Evolutionary conservation across 2,797 vertebrate genomes (phyloP).

Genomic region (Eutrigla gurnardus): DNA sequence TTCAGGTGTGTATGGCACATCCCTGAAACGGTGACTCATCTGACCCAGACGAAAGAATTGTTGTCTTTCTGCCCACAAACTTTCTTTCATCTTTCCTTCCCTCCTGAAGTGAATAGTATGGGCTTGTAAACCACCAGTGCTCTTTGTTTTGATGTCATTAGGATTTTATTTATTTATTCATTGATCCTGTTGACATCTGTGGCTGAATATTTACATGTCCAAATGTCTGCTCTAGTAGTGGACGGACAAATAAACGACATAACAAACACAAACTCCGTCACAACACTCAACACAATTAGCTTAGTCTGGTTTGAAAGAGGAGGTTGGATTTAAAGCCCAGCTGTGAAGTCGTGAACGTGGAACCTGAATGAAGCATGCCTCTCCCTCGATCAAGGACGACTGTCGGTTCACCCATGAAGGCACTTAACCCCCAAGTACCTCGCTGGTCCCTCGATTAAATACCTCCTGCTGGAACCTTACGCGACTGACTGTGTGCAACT

Average conservation of each 20-base stretch:
- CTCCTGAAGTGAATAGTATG: not conserved
- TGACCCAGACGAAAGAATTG: not conserved
- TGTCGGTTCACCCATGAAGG: not conserved
- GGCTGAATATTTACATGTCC: not conserved
- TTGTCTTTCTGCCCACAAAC: not conserved
- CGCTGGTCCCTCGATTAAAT: not conserved
- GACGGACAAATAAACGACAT: not conserved
- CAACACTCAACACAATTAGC: not conserved
- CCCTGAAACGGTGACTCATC: not conserved
- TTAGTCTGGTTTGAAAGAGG: not conserved
- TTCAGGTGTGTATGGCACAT: not conserved
- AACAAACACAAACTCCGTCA: not conserved
- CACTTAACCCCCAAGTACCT: conserved; percentile 12
- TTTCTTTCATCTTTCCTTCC: not conserved
- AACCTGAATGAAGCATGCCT: conserved; percentile 5
- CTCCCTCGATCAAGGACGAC: not conserved
- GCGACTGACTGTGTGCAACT: not conserved
- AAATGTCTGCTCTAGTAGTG: not conserved
- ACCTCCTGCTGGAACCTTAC: not conserved
- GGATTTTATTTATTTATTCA: not conserved
- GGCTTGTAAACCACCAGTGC: too few species aligned
- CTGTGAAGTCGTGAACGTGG: not conserved
- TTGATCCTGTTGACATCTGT: not conserved
- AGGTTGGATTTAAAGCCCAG: not conserved
- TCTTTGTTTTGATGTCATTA: not conserved